These are phyloP conservation scores for Thelaira solivaga DNA, from an alignment of 2,888 invertebrate genomes.

Conservation along the genomic window DNA sequence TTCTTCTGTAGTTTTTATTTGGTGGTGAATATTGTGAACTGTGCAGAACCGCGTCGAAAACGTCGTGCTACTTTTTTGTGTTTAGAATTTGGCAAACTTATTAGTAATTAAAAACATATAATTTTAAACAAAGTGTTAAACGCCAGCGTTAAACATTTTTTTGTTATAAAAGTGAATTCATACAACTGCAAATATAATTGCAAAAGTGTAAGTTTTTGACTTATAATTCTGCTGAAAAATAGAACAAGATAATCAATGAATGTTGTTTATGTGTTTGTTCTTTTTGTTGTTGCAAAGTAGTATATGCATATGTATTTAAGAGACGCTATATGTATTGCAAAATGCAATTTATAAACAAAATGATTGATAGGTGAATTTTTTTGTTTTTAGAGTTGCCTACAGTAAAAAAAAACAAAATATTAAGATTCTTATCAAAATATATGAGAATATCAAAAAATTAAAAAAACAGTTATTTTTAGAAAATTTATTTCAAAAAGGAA, in stretches of 20 bases:
- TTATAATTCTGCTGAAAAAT: background rate
- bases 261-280: slow-evolving; percentile 20
- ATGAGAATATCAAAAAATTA: too few species aligned
- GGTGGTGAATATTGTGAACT: slow-evolving; percentile 41
- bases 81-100: background rate
- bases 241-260: slow-evolving; percentile 47
- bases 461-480: too few species aligned
- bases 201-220: slow-evolving; percentile 17
- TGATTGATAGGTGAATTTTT: slow-evolving; percentile 24
- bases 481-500: too few species aligned
- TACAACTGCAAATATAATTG: background rate
- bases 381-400: background rate
- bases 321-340: slow-evolving; percentile 21
- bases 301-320: background rate
- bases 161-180: background rate
- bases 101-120: background rate
- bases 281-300: slow-evolving; percentile 35
- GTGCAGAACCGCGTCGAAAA: slow-evolving; percentile 54
- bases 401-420: background rate
- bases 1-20: slow-evolving; percentile 18
- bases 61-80: slow-evolving; percentile 15
- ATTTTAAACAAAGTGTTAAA: background rate
- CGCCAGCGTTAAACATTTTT: background rate
- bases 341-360: slow-evolving; percentile 56
- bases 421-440: too few species aligned